A percentile compares a stretch with the other conserved stretches of the same genome.
phyloP scores from a whole-genome alignment of 2,113 vertebrate genomes.

The Anser cygnoides region DNA sequence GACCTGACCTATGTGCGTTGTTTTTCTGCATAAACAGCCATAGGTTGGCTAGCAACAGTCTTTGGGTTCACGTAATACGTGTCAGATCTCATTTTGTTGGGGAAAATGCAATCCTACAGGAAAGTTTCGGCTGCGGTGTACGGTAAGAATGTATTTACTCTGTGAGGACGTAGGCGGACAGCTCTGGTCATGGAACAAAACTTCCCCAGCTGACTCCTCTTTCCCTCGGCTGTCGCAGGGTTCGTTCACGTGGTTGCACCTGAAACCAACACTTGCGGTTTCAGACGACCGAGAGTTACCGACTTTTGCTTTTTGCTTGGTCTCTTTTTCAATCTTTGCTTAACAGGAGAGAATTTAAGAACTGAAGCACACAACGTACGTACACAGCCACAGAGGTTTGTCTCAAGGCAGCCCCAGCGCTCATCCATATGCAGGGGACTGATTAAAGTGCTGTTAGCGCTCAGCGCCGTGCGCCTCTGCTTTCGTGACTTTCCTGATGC shows the following conservation, averaged over 20 bases:
- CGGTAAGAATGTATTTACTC: neutral
- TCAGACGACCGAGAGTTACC: neutral
- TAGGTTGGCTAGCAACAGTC: neutral
- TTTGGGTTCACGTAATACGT: neutral
- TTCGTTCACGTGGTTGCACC: neutral
- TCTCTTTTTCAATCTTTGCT: neutral
- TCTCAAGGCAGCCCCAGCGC: neutral
- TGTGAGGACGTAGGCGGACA: neutral
- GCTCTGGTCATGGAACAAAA: neutral
- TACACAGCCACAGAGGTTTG: neutral
- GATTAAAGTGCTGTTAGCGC: neutral
- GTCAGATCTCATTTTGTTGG: neutral
- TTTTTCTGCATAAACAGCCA: neutral
- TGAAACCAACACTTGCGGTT: neutral
- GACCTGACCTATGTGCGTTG: accelerated
- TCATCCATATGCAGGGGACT: neutral
- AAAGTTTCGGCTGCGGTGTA: neutral
- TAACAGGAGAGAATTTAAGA: neutral
- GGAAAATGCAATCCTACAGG: neutral
- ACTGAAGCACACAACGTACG: neutral
- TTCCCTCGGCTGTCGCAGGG: neutral
- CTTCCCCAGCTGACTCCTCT: neutral
- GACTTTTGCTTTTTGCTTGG: neutral
- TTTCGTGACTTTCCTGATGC: slow-evolving; percentile 1
- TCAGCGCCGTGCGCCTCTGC: neutral